A percentile compares a stretch with the other conserved stretches of the same genome.
phyloP scores from a whole-genome alignment of 2,113 vertebrate genomes.

The Turdus rufiventris region DNA sequence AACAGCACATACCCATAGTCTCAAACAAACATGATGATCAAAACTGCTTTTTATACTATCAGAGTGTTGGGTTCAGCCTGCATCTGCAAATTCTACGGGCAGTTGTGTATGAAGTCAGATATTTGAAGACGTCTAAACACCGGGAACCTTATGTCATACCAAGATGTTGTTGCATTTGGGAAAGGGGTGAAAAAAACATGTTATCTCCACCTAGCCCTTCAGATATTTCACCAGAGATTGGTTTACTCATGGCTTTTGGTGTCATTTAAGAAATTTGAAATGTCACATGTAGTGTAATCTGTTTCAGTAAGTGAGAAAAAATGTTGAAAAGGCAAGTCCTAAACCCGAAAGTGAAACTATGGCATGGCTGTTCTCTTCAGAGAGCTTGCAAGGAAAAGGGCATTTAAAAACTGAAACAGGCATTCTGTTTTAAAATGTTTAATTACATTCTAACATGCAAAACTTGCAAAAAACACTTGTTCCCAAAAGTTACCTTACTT shows the following conservation, averaged over 20 bases:
- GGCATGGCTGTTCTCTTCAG: not conserved
- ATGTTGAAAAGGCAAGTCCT: not conserved
- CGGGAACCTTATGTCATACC: not conserved
- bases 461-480: not conserved
- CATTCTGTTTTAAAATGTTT: not conserved
- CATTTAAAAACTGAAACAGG: not conserved
- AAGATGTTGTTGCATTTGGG: not conserved
- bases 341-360: not conserved
- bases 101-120: not conserved
- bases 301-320: not conserved
- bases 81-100: not conserved
- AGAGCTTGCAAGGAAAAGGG: not conserved
- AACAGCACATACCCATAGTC: constrained; percentile 10
- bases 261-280: not conserved
- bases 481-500: not conserved
- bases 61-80: not conserved
- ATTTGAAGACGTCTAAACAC: not conserved
- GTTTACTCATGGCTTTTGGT: not conserved
- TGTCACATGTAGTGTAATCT: not conserved
- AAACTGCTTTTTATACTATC: not conserved
- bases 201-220: not conserved
- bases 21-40: not conserved
- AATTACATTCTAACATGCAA: not conserved
- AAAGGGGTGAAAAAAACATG: not conserved
- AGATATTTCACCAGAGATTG: not conserved